A percentile compares a stretch with the other conserved stretches of the same genome.
Evolutionary conservation across 2,888 invertebrate genomes (phyloP).

Genomic region (Lathronympha strigana): DNA sequence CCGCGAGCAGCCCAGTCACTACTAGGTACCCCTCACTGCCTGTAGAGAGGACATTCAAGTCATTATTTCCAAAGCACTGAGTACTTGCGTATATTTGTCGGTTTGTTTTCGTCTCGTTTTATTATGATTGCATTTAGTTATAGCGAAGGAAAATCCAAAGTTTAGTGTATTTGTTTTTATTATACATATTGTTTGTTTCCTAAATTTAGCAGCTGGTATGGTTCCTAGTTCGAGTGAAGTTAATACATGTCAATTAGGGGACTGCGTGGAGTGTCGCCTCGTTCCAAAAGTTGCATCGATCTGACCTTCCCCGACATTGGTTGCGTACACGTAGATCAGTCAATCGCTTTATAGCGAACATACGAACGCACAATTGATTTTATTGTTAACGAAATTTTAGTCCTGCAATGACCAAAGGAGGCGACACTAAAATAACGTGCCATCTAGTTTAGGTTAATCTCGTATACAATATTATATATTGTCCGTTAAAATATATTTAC

Average conservation of each 20-base stretch:
- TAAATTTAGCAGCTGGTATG: constrained; percentile 84
- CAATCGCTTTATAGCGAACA: constrained; percentile 63
- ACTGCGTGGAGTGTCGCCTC: constrained; percentile 83
- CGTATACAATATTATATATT: constrained; percentile 85
- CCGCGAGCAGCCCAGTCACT: constrained; percentile 56
- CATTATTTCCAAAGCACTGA: constrained; percentile 81
- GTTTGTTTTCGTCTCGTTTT: constrained; percentile 72
- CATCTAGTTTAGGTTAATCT: constrained; percentile 85
- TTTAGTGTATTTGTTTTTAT: constrained; percentile 69
- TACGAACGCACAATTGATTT: constrained; percentile 81
- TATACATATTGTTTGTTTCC: constrained; percentile 68
- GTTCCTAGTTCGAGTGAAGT: constrained; percentile 84
- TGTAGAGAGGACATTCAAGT: constrained; percentile 69
- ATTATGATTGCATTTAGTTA: constrained; percentile 82
- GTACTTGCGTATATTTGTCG: constrained; percentile 72
- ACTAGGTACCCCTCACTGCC: constrained; percentile 63
- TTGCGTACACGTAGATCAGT: constrained; percentile 53
- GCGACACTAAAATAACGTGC: constrained; percentile 83
- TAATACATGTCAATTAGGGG: constrained; percentile 84
- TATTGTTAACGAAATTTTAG: constrained; percentile 63
- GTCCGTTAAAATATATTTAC: constrained; percentile 85
- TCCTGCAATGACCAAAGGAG: constrained; percentile 78
- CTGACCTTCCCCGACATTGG: constrained; percentile 49
- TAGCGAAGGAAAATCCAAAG: constrained; percentile 83
- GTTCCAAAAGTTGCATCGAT: constrained; percentile 52